phyloP scores from a whole-genome alignment of 2,113 vertebrate species.

The Mus spicilegus region DNA sequence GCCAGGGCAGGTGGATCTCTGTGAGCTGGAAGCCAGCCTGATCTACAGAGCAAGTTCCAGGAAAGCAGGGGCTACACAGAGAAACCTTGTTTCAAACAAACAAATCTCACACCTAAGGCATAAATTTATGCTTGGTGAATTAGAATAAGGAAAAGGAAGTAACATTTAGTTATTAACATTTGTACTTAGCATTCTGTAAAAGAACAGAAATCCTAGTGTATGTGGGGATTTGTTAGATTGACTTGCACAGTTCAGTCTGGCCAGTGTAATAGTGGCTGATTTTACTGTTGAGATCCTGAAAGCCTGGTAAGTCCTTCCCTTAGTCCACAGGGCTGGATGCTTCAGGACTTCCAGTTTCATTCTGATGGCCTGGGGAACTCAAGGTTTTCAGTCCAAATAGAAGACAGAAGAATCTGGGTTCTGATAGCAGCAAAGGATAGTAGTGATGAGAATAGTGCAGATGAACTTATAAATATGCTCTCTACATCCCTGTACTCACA shows the following conservation, averaged over 20 bases:
- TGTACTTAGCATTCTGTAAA: not conserved
- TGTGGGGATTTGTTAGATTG: not conserved
- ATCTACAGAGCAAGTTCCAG: too few relatives aligned
- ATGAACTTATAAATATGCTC: not conserved
- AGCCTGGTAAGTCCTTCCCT: not conserved
- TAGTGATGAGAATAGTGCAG: not conserved
- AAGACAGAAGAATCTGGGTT: not conserved
- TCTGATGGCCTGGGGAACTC: not conserved
- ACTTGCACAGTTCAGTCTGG: not conserved
- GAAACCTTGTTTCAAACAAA: too few relatives aligned
- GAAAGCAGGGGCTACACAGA: too few relatives aligned
- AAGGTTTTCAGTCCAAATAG: not conserved
- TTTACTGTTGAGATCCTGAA: not conserved
- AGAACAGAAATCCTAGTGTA: not conserved
- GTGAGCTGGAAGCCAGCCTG: too few relatives aligned
- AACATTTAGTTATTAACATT: not conserved
- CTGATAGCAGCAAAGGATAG: not conserved
- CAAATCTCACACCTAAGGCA: not conserved
- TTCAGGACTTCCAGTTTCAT: not conserved
- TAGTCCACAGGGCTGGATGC: not conserved
- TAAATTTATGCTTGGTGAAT: constrained; percentile 11
- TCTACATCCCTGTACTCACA: not conserved
- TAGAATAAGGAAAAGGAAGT: not conserved
- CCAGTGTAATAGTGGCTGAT: not conserved
- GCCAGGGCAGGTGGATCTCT: too few relatives aligned